These are phyloP conservation scores for Calyptomena viridis DNA, from an alignment of 2,113 vertebrate genomes.

Conservation along the genomic window DNA sequence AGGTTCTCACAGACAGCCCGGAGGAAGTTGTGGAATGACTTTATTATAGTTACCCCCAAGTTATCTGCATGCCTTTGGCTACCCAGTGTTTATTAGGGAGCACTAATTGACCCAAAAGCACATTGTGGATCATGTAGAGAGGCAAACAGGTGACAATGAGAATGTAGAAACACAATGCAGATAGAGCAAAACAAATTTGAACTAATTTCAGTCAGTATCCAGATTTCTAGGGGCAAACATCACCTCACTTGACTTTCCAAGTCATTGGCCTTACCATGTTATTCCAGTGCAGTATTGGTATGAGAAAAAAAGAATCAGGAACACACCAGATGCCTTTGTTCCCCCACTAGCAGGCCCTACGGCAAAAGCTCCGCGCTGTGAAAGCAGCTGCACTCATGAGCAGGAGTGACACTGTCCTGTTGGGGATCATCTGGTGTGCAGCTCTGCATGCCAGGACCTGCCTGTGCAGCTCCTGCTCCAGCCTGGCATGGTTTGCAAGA, in stretches of 20 bases:
- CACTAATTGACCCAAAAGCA: neutral
- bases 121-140: neutral
- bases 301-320: neutral
- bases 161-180: neutral
- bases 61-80: neutral
- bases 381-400: rapidly evolving
- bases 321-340: neutral
- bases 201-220: neutral
- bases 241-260: neutral
- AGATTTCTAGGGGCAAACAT: neutral
- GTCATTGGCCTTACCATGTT: neutral
- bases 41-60: neutral
- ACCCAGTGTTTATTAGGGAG: neutral
- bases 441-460: rapidly evolving
- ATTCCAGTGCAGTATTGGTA: neutral
- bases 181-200: neutral
- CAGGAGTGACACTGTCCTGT: neutral
- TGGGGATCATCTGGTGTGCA: neutral
- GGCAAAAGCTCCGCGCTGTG: neutral
- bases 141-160: neutral
- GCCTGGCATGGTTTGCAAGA: neutral
- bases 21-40: neutral
- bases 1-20: neutral
- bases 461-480: neutral
- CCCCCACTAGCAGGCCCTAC: neutral